Conservation (phyloP, 2,113 vertebrate species). For the Pterocles burchelli region DNA sequence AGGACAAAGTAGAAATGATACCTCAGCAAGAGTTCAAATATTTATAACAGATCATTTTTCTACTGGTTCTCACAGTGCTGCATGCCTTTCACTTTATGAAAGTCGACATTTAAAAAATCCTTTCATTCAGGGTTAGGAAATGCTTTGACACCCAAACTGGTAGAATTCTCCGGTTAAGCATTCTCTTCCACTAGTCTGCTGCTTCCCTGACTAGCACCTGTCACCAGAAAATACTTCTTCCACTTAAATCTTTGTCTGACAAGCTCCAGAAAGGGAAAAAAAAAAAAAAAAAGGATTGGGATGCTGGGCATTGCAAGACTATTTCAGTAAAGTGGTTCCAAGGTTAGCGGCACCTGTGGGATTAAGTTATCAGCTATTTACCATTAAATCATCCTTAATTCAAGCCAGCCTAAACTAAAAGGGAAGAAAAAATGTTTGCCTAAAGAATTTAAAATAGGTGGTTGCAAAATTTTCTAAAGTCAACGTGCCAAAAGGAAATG, state of each 20-base stretch:
- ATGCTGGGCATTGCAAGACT: not conserved
- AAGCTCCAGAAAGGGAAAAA: not conserved
- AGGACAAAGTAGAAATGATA: constrained; percentile 34
- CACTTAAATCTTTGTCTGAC: not conserved
- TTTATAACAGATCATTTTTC: constrained; percentile 23
- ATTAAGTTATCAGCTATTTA: not conserved
- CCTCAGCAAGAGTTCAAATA: constrained; percentile 27
- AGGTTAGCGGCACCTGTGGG: not conserved
- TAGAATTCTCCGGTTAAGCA: not conserved
- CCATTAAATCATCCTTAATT: not conserved
- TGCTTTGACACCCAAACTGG: not conserved
- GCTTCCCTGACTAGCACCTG: not conserved
- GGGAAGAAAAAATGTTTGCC: not conserved
- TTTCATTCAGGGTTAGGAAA: not conserved
- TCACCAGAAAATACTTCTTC: not conserved
- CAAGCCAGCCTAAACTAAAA: not conserved
- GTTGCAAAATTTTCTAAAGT: not conserved
- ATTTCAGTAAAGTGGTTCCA: not conserved
- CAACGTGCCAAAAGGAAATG: not conserved
- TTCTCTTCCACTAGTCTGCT: not conserved
- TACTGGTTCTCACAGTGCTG: not conserved
- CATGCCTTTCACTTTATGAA: not conserved
- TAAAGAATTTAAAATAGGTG: not conserved
- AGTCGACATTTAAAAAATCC: not conserved
- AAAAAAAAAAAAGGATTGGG: not conserved